Percentiles rank a stretch among this genome's conserved stretches.
phyloP scores from a whole-genome alignment of 2,797 vertebrate genomes.

The Phoebastria nigripes region DNA sequence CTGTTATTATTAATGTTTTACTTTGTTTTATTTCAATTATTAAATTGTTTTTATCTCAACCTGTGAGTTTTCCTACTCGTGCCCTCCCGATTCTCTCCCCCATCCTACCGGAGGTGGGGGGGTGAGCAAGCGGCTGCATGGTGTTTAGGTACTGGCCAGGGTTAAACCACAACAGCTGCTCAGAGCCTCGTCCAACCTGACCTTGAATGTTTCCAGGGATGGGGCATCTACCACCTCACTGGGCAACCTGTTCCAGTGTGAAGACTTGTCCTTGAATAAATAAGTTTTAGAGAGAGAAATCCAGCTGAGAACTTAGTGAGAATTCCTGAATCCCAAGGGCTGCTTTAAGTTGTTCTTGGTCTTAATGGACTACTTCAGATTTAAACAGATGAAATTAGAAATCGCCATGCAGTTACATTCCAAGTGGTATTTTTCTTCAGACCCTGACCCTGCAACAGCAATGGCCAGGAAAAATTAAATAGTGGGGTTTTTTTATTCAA shows the following conservation, averaged over 20 bases:
- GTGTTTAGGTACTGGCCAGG: too few species aligned
- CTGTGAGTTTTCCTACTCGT: too few species aligned
- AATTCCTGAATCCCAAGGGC: neutral
- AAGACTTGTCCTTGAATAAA: neutral
- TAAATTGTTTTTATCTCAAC: too few species aligned
- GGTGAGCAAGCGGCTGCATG: too few species aligned
- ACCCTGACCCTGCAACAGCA: neutral
- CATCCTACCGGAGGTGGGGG: too few species aligned
- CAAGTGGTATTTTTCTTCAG: neutral
- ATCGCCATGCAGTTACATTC: too few species aligned
- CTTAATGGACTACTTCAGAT: neutral
- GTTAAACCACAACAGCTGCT: neutral
- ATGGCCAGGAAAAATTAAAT: neutral
- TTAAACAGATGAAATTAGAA: neutral
- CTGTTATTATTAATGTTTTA: too few species aligned
- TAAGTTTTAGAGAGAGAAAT: neutral
- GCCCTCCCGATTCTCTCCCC: too few species aligned
- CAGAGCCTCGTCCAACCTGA: neutral
- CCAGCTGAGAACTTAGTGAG: neutral
- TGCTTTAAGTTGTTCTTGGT: neutral
- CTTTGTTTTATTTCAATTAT: too few species aligned
- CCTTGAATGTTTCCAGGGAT: neutral
- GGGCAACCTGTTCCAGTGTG: neutral
- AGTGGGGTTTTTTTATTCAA: neutral
- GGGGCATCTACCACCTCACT: neutral